phyloP scores from a whole-genome alignment of 2,113 vertebrate genomes.

The Kobus ellipsiprymnus region DNA sequence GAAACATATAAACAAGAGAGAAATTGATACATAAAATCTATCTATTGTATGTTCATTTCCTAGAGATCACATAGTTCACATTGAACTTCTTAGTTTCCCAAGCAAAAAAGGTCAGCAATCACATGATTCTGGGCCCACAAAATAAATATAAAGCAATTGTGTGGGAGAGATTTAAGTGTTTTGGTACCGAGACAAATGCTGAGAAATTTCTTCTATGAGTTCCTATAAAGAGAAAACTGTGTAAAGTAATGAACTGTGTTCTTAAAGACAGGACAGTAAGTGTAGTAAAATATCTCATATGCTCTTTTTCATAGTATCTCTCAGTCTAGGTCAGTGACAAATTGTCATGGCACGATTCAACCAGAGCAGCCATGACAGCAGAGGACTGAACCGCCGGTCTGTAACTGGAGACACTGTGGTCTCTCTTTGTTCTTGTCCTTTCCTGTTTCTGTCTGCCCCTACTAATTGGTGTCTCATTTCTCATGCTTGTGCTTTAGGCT shows the following conservation, averaged over 20 bases:
- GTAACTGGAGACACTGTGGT: not conserved
- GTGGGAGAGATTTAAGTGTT: not conserved
- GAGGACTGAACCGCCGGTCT: not conserved
- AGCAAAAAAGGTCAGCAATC: not conserved
- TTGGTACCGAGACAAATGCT: not conserved
- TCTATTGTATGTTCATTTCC: not conserved
- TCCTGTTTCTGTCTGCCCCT: not conserved
- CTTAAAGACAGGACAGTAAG: not conserved
- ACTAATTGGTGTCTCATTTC: not conserved
- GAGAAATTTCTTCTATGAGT: not conserved
- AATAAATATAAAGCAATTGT: not conserved
- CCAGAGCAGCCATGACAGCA: not conserved
- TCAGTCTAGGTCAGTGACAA: not conserved
- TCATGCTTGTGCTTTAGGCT: not conserved
- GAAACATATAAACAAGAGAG: not conserved
- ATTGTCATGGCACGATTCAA: not conserved
- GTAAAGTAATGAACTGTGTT: not conserved
- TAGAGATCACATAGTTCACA: not conserved
- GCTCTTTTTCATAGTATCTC: not conserved
- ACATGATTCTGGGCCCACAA: not conserved
- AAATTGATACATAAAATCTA: not conserved
- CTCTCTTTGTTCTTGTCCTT: not conserved
- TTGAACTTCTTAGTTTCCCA: not conserved
- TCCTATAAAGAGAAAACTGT: not conserved
- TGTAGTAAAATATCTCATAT: not conserved